Percentiles rank a stretch among this genome's conserved stretches.
Evolutionary conservation across 2,888 invertebrate genomes (phyloP).

Genomic region (Arge pagana): DNA sequence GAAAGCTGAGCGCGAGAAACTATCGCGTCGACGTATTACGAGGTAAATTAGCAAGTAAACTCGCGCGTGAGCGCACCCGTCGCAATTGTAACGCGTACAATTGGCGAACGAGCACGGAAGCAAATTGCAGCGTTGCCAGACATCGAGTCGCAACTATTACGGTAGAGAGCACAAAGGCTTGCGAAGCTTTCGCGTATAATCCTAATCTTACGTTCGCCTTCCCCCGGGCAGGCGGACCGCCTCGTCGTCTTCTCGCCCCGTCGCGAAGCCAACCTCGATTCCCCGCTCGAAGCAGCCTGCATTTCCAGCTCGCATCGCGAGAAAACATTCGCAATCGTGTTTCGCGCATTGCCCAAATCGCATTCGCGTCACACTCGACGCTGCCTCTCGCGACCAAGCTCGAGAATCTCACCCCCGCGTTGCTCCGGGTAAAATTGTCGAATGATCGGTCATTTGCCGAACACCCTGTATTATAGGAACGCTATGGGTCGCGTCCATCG

Average conservation of each 20-base stretch:
- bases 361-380: background rate
- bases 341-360: too few relatives aligned
- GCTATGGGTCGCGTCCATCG: background rate
- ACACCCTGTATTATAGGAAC: conserved; percentile 13
- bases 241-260: too few relatives aligned
- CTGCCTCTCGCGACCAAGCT: background rate
- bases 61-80: background rate
- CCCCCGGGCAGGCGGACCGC: too few relatives aligned
- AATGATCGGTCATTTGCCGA: conserved; percentile 4
- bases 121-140: conserved; percentile 5
- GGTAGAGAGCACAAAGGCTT: too few relatives aligned
- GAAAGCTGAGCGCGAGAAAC: conserved; percentile 8
- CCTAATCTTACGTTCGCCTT: too few relatives aligned
- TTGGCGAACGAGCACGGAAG: conserved; percentile 2
- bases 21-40: conserved; percentile 10
- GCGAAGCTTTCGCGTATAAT: too few relatives aligned
- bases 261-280: too few relatives aligned
- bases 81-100: conserved; percentile 5
- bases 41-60: conserved; percentile 15
- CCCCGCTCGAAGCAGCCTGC: too few relatives aligned
- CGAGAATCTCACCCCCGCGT: background rate
- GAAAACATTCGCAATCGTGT: too few relatives aligned
- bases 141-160: conserved; percentile 4
- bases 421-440: background rate
- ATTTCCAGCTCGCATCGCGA: too few relatives aligned